Evolutionary conservation across 2,113 vertebrate species (phyloP).

Genomic region (Casuarius casuarius): DNA sequence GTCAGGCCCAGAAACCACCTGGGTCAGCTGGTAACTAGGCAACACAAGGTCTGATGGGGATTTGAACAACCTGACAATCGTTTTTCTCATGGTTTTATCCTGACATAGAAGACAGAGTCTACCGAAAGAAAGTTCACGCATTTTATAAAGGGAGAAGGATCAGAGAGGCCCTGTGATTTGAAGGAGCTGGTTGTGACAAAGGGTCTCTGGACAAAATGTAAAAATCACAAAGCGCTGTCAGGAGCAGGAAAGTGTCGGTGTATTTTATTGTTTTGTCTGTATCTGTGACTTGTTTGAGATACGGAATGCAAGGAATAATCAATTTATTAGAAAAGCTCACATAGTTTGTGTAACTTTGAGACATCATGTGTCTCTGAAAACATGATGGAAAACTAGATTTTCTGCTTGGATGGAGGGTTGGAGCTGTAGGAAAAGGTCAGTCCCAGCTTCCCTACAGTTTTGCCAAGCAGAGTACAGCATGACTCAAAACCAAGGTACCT

Average conservation of each 20-base stretch:
- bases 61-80: neutral
- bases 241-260: neutral
- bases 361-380: too few species aligned
- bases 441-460: neutral
- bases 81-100: neutral
- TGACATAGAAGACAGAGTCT: neutral
- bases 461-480: neutral
- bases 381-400: neutral
- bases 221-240: neutral
- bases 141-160: neutral
- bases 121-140: neutral
- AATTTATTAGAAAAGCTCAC: neutral
- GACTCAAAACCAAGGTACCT: neutral
- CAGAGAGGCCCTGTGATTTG: neutral
- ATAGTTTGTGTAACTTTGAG: neutral
- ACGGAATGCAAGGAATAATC: neutral
- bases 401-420: neutral
- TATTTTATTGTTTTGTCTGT: neutral
- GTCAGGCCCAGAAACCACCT: neutral
- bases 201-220: neutral
- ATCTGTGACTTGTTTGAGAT: neutral
- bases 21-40: neutral
- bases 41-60: neutral
- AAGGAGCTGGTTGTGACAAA: neutral
- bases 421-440: neutral